Percentiles rank a stretch among this genome's conserved stretches.
phyloP scores from a whole-genome alignment of 2,888 invertebrate species.

The Amphipyra berbera region DNA sequence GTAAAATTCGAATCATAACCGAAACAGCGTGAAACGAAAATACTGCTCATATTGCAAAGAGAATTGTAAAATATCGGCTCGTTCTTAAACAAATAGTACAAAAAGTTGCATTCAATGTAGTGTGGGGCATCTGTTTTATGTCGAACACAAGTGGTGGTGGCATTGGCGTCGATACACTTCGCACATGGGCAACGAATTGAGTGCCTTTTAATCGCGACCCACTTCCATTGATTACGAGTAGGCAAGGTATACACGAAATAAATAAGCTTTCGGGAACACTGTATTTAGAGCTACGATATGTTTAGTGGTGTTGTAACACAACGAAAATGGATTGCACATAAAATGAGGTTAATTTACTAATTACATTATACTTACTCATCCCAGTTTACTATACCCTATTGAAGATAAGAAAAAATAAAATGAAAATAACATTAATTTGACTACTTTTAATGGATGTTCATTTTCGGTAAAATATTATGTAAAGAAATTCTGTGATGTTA shows the following conservation, averaged over 20 bases:
- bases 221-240: slow-evolving; percentile 73
- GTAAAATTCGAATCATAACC: neutral
- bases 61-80: slow-evolving; percentile 36
- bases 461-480: too few relatives aligned
- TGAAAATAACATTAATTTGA: too few relatives aligned
- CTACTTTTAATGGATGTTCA: too few relatives aligned
- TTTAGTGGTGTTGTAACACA: slow-evolving; percentile 43
- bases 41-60: slow-evolving; percentile 5
- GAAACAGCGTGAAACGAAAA: slow-evolving; percentile 7
- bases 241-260: slow-evolving; percentile 48
- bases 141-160: slow-evolving; percentile 70
- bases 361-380: slow-evolving; percentile 25
- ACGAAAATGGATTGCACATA: slow-evolving; percentile 31
- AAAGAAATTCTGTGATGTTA: too few relatives aligned
- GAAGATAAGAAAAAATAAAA: too few relatives aligned
- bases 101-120: slow-evolving; percentile 65
- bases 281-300: slow-evolving; percentile 40
- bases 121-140: slow-evolving; percentile 76
- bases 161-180: slow-evolving; percentile 69
- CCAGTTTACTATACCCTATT: slow-evolving; percentile 25
- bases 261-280: slow-evolving; percentile 32
- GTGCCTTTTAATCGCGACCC: slow-evolving; percentile 76
- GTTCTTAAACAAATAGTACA: slow-evolving; percentile 59
- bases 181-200: slow-evolving; percentile 78
- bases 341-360: slow-evolving; percentile 33